Evolutionary conservation across 37 sponge, comb jelly and placozoan species (phyloP).

Genomic region (Sycon ciliatum): DNA sequence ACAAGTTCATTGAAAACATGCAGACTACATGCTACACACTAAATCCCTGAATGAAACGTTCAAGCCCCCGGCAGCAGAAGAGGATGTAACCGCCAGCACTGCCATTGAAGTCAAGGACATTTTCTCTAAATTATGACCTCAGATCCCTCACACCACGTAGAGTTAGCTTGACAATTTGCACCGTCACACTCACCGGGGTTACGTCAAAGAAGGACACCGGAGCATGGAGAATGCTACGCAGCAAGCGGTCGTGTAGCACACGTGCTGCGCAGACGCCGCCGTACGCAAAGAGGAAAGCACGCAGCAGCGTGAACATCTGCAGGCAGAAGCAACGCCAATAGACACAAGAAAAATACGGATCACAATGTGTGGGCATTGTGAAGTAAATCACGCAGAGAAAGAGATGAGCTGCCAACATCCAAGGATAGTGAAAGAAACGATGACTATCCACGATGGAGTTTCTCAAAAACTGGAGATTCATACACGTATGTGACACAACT

Average conservation of each 20-base stretch:
- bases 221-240: constrained; percentile 57
- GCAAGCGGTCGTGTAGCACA: constrained; percentile 60
- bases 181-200: constrained; percentile 73
- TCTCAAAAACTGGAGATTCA: no score
- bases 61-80: constrained; percentile 74
- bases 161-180: no score
- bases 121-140: background rate
- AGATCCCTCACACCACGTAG: background rate
- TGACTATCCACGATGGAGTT: no score
- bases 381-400: background rate
- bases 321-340: background rate
- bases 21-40: no score
- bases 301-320: constrained; percentile 75
- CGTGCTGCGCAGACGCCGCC: constrained; percentile 85
- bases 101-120: constrained; percentile 5
- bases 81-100: constrained; percentile 55
- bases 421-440: background rate
- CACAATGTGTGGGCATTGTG: background rate
- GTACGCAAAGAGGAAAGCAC: constrained; percentile 89
- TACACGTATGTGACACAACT: no score
- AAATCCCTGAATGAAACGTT: no score
- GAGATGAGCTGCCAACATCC: background rate
- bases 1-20: no score
- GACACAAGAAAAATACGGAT: background rate
- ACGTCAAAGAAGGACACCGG: constrained; percentile 80